phyloP scores from a whole-genome alignment of 2,113 vertebrate species.

The Cichladusa arquata region DNA sequence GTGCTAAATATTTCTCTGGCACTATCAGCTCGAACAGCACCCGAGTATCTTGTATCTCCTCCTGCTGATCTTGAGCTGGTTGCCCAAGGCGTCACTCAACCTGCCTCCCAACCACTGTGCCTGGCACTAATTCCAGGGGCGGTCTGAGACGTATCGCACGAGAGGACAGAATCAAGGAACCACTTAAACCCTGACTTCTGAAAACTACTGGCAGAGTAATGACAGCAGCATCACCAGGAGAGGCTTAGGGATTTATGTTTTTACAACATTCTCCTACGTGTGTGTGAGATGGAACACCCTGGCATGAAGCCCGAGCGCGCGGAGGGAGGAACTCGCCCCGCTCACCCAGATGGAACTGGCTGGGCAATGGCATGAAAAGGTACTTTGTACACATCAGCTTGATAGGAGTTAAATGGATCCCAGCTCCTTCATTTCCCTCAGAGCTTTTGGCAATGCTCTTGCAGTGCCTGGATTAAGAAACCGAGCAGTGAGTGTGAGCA shows the following conservation, averaged over 20 bases:
- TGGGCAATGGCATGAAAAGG: neutral
- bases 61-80: neutral
- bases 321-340: neutral
- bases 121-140: neutral
- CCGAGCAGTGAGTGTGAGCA: accelerated
- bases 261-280: neutral
- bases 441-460: neutral
- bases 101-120: neutral
- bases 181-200: neutral
- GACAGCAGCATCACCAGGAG: neutral
- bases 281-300: neutral
- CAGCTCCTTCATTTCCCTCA: neutral
- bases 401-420: neutral
- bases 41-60: slow-evolving; percentile 1
- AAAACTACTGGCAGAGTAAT: neutral
- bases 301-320: accelerated
- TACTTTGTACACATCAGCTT: neutral
- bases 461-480: neutral
- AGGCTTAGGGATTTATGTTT: neutral
- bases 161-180: neutral
- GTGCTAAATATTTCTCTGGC: slow-evolving; percentile 45
- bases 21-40: slow-evolving; percentile 23
- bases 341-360: neutral
- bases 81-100: slow-evolving; percentile 1
- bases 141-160: neutral